Base-by-base conservation (phyloP, 2,888 invertebrate species). In the Agrotis segetum region DNA sequence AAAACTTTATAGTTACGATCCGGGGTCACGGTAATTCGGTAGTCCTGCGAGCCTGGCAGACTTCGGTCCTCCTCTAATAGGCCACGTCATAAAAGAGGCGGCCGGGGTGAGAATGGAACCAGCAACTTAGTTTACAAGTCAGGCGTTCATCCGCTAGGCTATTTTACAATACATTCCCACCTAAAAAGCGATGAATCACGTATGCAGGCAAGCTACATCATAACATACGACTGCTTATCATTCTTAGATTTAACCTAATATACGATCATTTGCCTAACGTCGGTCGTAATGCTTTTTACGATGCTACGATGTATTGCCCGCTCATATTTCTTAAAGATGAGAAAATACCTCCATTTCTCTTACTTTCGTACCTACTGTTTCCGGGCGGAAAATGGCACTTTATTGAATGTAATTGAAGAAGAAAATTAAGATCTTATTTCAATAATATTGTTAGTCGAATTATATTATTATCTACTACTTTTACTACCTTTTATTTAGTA, bases 161-260 rank as follows among this genome's bases (percentile, higher is more conserved):
- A n/a, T n/a, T n/a, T n/a, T n/a, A 6, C 34, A 34, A 6, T 34
- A 34, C 34, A 7, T 34, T 34, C 7, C 34, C 1, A 7, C 34
- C 3, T 56, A 63, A 65, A 72, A 71, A 56, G 56, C 63, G 59
- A 40, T 71, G n/a, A 66, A 71, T 76, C 56, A 55, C 60, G 3
- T 29, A 58, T n/a, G 71, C 61, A 75, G 66, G 80, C 74, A 71
- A 61, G 55, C 77, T 71, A 84, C 79, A 87, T 83, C 79, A 86
- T 87, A 87, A 89, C 77, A 87, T 88, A 90, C 81, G 86, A 77
- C 81, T 85, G 78, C 88, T 88, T 88, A 87, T 89, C 84, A 88
- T 89, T 86, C 89, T 83, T 83, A 85, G 77, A 86, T 87, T 85
- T 84, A 85, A 85, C 79, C 81, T 88, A 88, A 90, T 79, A 88